phyloP scores from a whole-genome alignment of 2,888 invertebrate genomes.

The Nymphalis polychloros region DNA sequence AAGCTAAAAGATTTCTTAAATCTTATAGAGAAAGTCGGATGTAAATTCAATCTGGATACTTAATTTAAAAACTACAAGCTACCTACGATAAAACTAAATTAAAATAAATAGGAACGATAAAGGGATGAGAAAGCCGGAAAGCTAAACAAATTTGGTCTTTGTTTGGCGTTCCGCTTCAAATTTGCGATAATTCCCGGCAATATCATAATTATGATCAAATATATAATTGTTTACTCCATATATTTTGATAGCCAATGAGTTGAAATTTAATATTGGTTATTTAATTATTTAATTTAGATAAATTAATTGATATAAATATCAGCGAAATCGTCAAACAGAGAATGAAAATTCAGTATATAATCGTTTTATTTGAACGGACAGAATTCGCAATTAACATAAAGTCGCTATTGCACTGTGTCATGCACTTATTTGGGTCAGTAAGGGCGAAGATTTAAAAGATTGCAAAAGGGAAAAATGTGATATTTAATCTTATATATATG shows the following conservation, averaged over 20 bases:
- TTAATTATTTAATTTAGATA: neutral
- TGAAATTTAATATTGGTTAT: neutral
- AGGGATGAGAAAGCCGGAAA: neutral
- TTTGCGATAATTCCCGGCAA: neutral
- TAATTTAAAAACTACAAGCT: too few relatives aligned
- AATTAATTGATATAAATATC: slow-evolving; percentile 1
- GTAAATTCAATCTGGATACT: neutral
- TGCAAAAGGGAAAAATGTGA: neutral
- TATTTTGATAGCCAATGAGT: neutral
- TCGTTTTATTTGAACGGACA: neutral
- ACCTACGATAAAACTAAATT: neutral
- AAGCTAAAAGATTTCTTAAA: neutral
- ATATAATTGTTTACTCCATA: neutral
- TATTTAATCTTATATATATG: neutral
- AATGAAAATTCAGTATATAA: slow-evolving; percentile 5
- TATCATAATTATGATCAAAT: neutral
- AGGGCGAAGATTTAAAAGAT: neutral
- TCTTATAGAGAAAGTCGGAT: neutral
- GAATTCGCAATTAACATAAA: slow-evolving; percentile 7
- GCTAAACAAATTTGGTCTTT: neutral
- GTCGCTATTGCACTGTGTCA: neutral
- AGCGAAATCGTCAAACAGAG: slow-evolving; percentile 15
- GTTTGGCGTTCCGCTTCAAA: slow-evolving; percentile 2
- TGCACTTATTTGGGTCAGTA: neutral
- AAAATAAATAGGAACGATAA: neutral